Conservation (phyloP, 2,113 vertebrate species). For the Cottus gobio region DNA sequence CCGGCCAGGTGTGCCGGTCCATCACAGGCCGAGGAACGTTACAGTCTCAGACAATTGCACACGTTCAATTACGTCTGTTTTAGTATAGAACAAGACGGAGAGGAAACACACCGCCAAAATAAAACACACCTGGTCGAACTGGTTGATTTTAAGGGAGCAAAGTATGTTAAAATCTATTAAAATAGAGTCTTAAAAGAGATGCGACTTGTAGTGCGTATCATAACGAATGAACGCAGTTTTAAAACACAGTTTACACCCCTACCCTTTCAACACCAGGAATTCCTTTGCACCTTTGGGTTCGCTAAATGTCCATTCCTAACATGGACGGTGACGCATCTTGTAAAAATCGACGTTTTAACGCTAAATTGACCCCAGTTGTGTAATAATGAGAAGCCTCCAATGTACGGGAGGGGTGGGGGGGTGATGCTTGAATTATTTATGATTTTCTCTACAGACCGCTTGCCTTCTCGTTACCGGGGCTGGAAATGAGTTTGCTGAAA, state of each 20-base stretch:
- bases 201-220: background rate
- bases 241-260: background rate
- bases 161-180: background rate
- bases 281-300: background rate
- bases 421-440: slow-evolving; percentile 70
- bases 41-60: slow-evolving; percentile 24
- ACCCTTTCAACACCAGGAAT: background rate
- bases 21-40: slow-evolving; percentile 18
- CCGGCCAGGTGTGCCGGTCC: slow-evolving; percentile 1
- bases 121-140: background rate
- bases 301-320: background rate
- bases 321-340: slow-evolving; percentile 9
- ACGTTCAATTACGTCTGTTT: slow-evolving; percentile 7
- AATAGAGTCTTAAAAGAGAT: background rate
- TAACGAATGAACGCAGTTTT: background rate
- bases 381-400: slow-evolving; percentile 44
- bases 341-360: slow-evolving; percentile 49
- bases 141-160: background rate
- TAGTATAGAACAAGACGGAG: background rate
- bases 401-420: background rate
- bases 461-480: slow-evolving; percentile 50
- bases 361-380: slow-evolving; percentile 48
- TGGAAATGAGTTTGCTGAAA: slow-evolving; percentile 74
- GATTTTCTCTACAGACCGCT: slow-evolving; percentile 50
- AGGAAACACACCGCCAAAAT: background rate